Percentiles rank a stretch among this genome's conserved stretches.
phyloP scores from a whole-genome alignment of 2,797 vertebrate genomes.

The Acrocephalus scirpaceus region DNA sequence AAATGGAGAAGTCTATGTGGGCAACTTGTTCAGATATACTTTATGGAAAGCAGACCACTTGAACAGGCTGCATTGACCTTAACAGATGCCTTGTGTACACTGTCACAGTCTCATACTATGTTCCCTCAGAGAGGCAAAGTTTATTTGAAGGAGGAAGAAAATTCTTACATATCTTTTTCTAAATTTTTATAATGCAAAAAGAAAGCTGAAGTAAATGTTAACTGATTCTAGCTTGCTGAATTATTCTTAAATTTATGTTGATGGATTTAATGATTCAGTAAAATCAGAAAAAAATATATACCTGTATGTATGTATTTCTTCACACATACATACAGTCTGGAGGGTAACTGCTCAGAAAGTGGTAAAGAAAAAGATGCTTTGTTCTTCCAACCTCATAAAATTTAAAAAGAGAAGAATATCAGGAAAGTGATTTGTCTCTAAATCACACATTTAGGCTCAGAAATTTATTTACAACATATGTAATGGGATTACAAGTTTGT shows the following conservation, averaged over 20 bases:
- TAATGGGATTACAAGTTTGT: background rate
- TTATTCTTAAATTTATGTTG: background rate
- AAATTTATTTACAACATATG: background rate
- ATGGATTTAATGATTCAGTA: background rate
- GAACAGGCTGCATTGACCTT: background rate
- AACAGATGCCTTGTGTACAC: background rate
- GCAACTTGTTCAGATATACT: background rate
- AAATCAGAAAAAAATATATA: background rate
- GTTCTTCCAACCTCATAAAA: background rate
- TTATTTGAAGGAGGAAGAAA: background rate
- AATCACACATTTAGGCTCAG: background rate
- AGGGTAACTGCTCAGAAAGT: background rate
- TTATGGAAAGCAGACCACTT: background rate
- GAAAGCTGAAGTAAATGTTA: background rate
- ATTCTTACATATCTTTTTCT: background rate
- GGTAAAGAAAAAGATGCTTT: background rate
- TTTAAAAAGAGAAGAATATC: background rate
- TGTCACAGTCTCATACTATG: background rate
- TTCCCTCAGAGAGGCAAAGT: background rate
- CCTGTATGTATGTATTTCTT: background rate
- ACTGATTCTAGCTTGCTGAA: background rate
- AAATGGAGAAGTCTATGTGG: background rate
- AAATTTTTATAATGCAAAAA: background rate
- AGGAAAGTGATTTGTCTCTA: background rate
- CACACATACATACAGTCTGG: background rate